phyloP scores from a whole-genome alignment of 2,113 vertebrate species.

The Procapra przewalskii region DNA sequence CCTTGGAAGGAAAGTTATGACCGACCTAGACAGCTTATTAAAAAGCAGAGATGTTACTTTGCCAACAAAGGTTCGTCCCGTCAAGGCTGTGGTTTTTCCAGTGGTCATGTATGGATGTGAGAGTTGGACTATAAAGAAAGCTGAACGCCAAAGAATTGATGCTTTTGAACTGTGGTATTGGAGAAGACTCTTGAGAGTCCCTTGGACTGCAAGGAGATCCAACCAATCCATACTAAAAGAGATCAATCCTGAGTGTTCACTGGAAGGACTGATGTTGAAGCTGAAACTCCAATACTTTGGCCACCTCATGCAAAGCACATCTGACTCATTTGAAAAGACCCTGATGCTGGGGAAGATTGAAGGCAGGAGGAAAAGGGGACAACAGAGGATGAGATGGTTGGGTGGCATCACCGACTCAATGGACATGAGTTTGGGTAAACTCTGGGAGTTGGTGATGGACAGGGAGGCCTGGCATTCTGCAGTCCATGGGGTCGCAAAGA shows the following conservation, averaged over 20 bases:
- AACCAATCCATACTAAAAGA: neutral
- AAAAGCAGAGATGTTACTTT: neutral
- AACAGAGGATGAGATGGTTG: neutral
- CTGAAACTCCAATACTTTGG: neutral
- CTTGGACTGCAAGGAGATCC: neutral
- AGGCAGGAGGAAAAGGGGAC: neutral
- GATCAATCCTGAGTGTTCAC: neutral
- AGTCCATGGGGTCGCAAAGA: neutral
- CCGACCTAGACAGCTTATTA: neutral
- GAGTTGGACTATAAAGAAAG: neutral
- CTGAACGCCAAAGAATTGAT: rapidly evolving
- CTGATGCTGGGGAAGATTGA: neutral
- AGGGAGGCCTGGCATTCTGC: neutral
- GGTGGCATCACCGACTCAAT: neutral
- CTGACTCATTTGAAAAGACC: neutral
- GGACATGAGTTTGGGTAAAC: neutral
- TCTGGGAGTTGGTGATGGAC: neutral
- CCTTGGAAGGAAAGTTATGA: neutral
- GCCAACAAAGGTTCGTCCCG: neutral
- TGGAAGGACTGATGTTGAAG: neutral
- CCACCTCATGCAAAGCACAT: neutral
- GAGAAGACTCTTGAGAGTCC: neutral
- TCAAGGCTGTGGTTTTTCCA: neutral
- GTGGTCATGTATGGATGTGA: neutral
- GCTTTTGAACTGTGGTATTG: neutral